phyloP scores from a whole-genome alignment of 1,140 invertebrate species.

The Mycetomoellerius zeteki region DNA sequence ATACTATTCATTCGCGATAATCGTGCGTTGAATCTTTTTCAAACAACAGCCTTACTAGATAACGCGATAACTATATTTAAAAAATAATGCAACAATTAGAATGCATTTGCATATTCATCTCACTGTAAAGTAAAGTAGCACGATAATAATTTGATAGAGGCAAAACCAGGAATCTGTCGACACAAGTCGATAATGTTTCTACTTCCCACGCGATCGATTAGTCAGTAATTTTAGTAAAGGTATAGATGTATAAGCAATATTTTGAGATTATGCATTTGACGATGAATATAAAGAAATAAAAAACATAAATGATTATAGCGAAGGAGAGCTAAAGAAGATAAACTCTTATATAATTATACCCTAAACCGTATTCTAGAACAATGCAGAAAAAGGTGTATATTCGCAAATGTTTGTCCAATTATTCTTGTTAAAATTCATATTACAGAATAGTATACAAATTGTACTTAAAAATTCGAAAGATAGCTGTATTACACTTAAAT shows the following conservation, averaged over 20 bases:
- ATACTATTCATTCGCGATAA: slow-evolving; percentile 64
- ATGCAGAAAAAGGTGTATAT: not conserved
- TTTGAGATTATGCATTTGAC: too few species aligned
- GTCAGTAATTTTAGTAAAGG: not conserved
- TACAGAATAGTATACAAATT: not conserved
- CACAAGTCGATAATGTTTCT: slow-evolving; percentile 17
- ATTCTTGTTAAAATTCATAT: not conserved
- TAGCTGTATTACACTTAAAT: not conserved
- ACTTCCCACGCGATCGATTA: slow-evolving; percentile 9
- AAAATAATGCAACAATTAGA: not conserved
- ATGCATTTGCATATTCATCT: not conserved
- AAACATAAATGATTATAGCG: not conserved
- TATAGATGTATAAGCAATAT: not conserved
- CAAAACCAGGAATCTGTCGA: slow-evolving; percentile 15
- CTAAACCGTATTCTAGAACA: not conserved
- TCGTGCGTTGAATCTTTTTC: slow-evolving; percentile 35
- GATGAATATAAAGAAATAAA: not conserved
- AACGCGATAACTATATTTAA: slow-evolving; percentile 42
- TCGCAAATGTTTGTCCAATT: not conserved
- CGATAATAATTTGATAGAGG: slow-evolving; percentile 41
- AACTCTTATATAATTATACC: not conserved
- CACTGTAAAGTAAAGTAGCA: slow-evolving; percentile 13
- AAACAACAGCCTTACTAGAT: slow-evolving; percentile 4
- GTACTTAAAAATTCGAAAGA: not conserved
- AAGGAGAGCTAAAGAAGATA: not conserved